Evolutionary conservation across 1,140 invertebrate genomes (phyloP).

Genomic region (Goniozus legneri): DNA sequence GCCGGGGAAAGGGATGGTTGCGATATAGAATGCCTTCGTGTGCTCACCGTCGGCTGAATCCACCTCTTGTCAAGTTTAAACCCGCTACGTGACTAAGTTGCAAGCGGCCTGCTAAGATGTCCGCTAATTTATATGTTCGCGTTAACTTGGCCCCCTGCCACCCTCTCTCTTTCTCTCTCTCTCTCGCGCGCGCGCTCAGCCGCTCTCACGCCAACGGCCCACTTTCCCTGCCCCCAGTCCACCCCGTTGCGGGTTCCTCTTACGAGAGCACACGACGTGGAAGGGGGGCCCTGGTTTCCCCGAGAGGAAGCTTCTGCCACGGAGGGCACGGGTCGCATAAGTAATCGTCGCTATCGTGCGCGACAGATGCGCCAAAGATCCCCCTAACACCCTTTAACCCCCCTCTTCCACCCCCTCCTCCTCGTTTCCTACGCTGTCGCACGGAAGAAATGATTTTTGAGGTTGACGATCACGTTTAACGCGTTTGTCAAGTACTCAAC

Average conservation of each 20-base stretch:
- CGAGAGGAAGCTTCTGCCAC: conserved; percentile 40
- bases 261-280: conserved; percentile 9
- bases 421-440: conserved; percentile 27
- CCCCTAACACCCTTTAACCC: no score
- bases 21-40: conserved; percentile 7
- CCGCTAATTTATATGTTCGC: conserved; percentile 56
- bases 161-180: conserved; percentile 24
- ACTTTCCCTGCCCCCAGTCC: conserved; percentile 8
- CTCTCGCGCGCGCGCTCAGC: no score
- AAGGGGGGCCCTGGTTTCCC: conserved; percentile 14
- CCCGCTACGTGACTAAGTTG: conserved; percentile 54
- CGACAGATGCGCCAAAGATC: conserved; percentile 49
- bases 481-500: no score
- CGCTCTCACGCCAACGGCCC: not conserved
- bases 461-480: no score
- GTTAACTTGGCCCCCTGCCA: conserved; percentile 48
- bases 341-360: conserved; percentile 46
- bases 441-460: conserved; percentile 15
- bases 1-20: no score
- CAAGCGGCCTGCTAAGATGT: conserved; percentile 55
- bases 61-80: conserved; percentile 54
- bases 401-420: no score
- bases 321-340: conserved; percentile 50
- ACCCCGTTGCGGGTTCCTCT: not conserved
- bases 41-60: conserved; percentile 26